Evolutionary conservation across 1,140 invertebrate species (phyloP), one percentile per base, ranked within the genome.

Genomic region (Cotesia vestalis): DNA sequence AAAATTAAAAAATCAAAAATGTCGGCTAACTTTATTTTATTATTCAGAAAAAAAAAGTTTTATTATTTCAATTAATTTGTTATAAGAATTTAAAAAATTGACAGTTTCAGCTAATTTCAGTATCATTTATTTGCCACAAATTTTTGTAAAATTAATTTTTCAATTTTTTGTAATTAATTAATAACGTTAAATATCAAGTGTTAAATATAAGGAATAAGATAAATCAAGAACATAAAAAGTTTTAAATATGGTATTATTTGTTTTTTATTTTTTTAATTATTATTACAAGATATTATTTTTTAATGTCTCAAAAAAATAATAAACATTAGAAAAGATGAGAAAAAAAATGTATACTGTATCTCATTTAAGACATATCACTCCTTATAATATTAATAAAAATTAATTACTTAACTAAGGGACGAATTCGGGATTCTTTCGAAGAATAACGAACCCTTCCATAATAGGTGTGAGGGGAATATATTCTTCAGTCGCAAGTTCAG

Each of bases 371-470:
- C 40, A 46, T 46, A 6, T 46, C 40, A 46, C 40, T 46, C 40
- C 40, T 46, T 46, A 46, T 11, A 46, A 46, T 46, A 46, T 46
- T 46, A 46, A 9, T 46, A 46, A 46, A 46, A 46, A 8, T 46
- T 9, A 46, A 46, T 55, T 3, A 55, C 4, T n/a, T 55, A 64
- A 72, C 71, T 85, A 88, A 62, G 87, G 85, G 78, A 84, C 81
- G 75, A 88, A 90, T 73, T 94, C 90, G 12, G 92, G 93, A 87
- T 98, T 99, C 87, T 99, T 99, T 84, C 95, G 93, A 68, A 99
- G 89, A 84, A 99, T 99, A 63, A 99, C 98, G 87, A 99, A 99
- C 60, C 98, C 98, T 90, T 99, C 98, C 92, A 99, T 95, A 61
- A 99, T 94, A 0, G 97, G 96, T 0, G 97, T 98, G 2, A 99